Evolutionary conservation across 2,113 vertebrate genomes (phyloP).

Genomic region (Gulo gulo): DNA sequence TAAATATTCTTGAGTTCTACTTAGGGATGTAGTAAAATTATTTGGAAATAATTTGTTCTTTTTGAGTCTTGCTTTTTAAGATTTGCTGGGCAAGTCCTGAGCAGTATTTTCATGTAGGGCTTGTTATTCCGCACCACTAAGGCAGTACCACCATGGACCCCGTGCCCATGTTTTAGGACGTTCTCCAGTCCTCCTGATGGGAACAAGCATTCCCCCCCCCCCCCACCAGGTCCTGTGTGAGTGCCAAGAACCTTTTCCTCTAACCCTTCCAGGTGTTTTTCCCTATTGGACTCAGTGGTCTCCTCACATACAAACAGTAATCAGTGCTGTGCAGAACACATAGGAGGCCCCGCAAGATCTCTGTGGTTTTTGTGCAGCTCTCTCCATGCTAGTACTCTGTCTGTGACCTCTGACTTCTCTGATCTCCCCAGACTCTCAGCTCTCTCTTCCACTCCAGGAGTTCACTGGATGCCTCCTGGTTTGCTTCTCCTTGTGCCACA

Average conservation of each 20-base stretch:
- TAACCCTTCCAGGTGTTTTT: neutral
- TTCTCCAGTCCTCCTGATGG: neutral
- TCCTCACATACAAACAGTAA: neutral
- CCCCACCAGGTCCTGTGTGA: neutral
- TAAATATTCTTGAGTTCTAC: slow-evolving; percentile 36
- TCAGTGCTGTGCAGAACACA: neutral
- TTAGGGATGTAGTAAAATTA: neutral
- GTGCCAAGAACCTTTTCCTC: neutral
- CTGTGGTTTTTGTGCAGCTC: neutral
- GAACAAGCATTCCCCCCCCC: neutral
- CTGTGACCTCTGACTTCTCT: neutral
- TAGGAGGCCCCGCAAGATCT: neutral
- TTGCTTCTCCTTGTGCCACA: neutral
- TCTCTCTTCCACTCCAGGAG: neutral
- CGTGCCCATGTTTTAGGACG: neutral
- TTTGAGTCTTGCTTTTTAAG: slow-evolving; percentile 27
- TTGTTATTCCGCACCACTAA: neutral
- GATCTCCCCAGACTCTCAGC: neutral
- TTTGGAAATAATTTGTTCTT: neutral
- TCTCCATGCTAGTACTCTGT: neutral
- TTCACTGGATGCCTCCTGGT: neutral
- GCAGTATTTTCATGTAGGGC: neutral
- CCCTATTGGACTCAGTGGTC: neutral
- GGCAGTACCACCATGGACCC: neutral
- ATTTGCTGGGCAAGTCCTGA: neutral